Percentiles rank a stretch among this genome's conserved stretches.
phyloP scores from a whole-genome alignment of 1,140 invertebrate species.

The Pseudoatta argentina region DNA sequence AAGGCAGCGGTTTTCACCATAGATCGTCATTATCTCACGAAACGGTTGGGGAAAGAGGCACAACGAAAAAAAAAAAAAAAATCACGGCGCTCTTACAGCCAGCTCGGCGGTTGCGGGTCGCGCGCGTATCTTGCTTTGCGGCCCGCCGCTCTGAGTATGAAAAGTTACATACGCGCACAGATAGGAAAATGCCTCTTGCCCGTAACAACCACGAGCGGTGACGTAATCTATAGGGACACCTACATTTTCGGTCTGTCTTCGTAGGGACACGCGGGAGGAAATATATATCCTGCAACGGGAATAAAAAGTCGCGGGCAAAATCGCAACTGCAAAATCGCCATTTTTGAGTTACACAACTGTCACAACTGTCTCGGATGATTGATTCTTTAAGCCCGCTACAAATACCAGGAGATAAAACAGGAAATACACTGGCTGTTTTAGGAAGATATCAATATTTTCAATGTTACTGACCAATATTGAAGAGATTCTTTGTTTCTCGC shows the following conservation, averaged over 20 bases:
- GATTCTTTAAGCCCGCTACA: conserved; percentile 27
- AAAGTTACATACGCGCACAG: conserved; percentile 51
- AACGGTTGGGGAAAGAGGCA: conserved; percentile 42
- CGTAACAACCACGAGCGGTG: conserved; percentile 8
- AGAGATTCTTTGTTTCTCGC: background rate
- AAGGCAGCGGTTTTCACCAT: conserved; percentile 59
- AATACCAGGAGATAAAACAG: background rate
- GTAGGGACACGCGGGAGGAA: background rate
- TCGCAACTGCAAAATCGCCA: conserved; percentile 4
- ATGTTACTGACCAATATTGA: background rate
- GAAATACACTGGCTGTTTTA: conserved; percentile 7
- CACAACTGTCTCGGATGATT: conserved; percentile 29
- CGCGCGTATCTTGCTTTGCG: conserved; percentile 54
- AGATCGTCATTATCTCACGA: conserved; percentile 73
- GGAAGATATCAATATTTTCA: background rate
- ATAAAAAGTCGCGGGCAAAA: conserved; percentile 29
- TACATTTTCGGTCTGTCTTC: conserved; percentile 53
- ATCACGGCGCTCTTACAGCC: conserved; percentile 27
- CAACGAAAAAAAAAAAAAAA: background rate
- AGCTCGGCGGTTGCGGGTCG: background rate
- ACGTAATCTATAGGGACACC: conserved; percentile 56
- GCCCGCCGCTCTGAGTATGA: conserved; percentile 44
- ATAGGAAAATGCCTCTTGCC: conserved; percentile 40
- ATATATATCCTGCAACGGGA: conserved; percentile 11
- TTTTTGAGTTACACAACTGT: conserved; percentile 32